phyloP scores from a whole-genome alignment of 1,140 invertebrate genomes.

The Brachionus rubens region DNA sequence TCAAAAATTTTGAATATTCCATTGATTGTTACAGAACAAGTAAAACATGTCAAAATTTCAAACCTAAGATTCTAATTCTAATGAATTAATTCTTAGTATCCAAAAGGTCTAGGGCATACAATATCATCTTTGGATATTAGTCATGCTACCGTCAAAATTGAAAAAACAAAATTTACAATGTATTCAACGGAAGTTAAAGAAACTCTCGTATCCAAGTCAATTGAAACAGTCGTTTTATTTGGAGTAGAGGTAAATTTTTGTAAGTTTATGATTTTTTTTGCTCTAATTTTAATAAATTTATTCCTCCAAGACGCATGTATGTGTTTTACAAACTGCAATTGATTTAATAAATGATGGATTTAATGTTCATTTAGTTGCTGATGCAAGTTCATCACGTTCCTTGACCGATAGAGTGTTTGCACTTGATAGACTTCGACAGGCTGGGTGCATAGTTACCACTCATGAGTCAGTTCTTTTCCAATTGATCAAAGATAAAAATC shows the following conservation, averaged over 20 bases:
- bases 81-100: conserved; percentile 62
- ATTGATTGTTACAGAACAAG: conserved; percentile 74
- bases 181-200: conserved; percentile 68
- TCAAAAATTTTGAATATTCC: conserved; percentile 74
- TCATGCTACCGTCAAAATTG: conserved; percentile 58
- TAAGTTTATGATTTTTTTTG: not conserved
- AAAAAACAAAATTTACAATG: conserved; percentile 83
- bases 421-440: conserved; percentile 70
- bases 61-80: not conserved
- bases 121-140: conserved; percentile 67
- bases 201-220: conserved; percentile 50
- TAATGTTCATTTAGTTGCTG: conserved; percentile 78
- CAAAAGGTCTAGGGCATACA: conserved; percentile 72
- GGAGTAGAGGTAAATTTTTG: conserved; percentile 5
- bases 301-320: conserved; percentile 83
- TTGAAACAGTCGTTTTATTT: conserved; percentile 13
- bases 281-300: conserved; percentile 67
- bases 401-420: conserved; percentile 65
- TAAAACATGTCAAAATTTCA: not conserved
- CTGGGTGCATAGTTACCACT: conserved; percentile 75
- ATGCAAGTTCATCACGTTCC: conserved; percentile 72
- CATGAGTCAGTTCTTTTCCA: conserved; percentile 75
- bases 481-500: conserved; percentile 70
- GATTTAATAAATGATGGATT: conserved; percentile 70
- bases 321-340: conserved; percentile 80